These are phyloP conservation scores for Rotaria magnacalcarata DNA, from an alignment of 2,888 invertebrate species.

Conservation along the genomic window DNA sequence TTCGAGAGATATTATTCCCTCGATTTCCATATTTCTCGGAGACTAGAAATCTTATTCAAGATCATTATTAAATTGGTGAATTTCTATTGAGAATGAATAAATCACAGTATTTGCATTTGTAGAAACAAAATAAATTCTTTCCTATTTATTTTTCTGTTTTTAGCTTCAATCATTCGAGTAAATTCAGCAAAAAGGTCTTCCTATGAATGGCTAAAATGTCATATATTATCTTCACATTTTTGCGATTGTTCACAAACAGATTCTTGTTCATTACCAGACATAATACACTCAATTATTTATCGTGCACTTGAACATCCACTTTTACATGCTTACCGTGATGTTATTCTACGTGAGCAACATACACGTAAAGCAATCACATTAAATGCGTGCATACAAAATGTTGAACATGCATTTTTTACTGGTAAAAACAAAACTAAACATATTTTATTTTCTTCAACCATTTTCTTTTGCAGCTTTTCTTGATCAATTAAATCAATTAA, in stretches of 20 bases:
- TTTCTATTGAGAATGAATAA: no score
- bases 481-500: conserved; percentile 30
- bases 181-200: not conserved
- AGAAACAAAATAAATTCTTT: no score
- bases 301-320: conserved; percentile 30
- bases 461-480: not conserved
- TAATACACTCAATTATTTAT: conserved; percentile 18
- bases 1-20: no score
- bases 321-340: conserved; percentile 32
- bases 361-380: conserved; percentile 31
- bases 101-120: no score
- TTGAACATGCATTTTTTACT: conserved; percentile 25
- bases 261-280: conserved; percentile 30
- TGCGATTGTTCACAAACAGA: conserved; percentile 12
- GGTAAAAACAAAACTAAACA: not conserved
- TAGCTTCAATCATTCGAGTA: not conserved
- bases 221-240: conserved; percentile 28
- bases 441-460: not conserved
- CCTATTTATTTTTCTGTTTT: not conserved
- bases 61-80: no score
- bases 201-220: conserved; percentile 18
- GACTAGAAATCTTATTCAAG: no score
- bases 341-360: conserved; percentile 29
- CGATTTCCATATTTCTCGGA: no score
- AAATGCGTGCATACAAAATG: conserved; percentile 28